These are phyloP conservation scores for Atta cephalotes DNA, from an alignment of 1,140 invertebrate genomes.

Conservation along the genomic window DNA sequence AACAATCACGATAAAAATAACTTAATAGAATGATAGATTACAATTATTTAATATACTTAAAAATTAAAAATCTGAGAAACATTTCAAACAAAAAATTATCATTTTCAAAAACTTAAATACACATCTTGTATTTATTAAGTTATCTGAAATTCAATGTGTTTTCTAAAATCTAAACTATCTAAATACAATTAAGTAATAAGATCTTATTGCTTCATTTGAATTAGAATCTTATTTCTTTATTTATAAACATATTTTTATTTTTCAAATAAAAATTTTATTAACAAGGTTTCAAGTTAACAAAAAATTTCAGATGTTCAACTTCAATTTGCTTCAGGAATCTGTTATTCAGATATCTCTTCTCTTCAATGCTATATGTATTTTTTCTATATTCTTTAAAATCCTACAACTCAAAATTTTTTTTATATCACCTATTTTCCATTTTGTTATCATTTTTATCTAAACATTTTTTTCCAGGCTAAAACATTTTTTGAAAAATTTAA, in stretches of 20 bases:
- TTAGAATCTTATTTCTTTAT: neutral
- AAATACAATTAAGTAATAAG: neutral
- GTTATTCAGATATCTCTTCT: neutral
- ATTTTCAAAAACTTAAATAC: neutral
- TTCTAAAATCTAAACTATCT: neutral
- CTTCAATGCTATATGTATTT: neutral
- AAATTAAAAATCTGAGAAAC: neutral
- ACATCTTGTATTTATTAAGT: neutral
- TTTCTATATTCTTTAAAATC: conserved; percentile 13
- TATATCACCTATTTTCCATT: neutral
- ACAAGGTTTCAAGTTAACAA: neutral
- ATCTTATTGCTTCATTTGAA: neutral
- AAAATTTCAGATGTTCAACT: neutral
- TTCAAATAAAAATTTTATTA: neutral
- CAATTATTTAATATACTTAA: neutral
- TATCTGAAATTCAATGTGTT: neutral
- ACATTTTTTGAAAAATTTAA: neutral
- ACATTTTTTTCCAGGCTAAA: neutral
- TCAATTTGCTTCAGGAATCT: neutral
- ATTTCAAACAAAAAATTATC: neutral
- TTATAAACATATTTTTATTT: neutral
- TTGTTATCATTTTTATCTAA: neutral
- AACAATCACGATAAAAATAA: neutral
- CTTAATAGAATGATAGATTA: neutral
- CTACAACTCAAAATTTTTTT: neutral